These are phyloP conservation scores for Chelmon rostratus DNA, from an alignment of 2,797 vertebrate genomes.

Conservation along the genomic window DNA sequence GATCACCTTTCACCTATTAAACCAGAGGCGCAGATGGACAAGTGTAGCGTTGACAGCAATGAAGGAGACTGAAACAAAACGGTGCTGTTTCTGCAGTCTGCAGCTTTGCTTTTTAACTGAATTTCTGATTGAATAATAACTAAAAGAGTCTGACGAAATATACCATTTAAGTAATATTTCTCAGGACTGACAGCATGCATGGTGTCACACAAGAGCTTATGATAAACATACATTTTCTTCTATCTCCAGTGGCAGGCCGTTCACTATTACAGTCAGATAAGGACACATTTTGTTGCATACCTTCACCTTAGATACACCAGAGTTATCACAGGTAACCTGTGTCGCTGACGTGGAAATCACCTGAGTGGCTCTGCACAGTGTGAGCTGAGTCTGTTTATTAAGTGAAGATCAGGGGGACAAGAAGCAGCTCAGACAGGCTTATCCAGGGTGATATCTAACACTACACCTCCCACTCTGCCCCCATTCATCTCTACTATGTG, in stretches of 20 bases:
- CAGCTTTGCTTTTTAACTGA: neutral
- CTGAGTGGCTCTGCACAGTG: neutral
- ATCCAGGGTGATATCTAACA: slow-evolving; percentile 63
- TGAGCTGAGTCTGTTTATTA: slow-evolving; percentile 27
- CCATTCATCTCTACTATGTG: slow-evolving; percentile 52
- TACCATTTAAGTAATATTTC: neutral
- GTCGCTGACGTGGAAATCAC: slow-evolving; percentile 5
- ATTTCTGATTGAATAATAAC: neutral
- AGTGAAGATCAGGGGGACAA: slow-evolving; percentile 45
- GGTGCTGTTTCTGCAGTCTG: neutral
- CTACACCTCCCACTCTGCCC: slow-evolving; percentile 32
- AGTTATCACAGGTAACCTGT: neutral
- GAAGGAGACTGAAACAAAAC: neutral
- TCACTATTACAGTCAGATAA: neutral
- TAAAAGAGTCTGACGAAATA: neutral
- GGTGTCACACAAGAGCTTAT: neutral
- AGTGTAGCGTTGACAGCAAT: neutral
- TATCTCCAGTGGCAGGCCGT: neutral
- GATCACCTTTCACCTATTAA: slow-evolving; percentile 80
- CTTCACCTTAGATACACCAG: too few species aligned
- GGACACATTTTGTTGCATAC: neutral
- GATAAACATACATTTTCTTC: too few species aligned
- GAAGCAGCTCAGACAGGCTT: slow-evolving; percentile 75
- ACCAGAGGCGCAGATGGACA: neutral
- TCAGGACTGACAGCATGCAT: neutral